Percentiles rank a stretch among this genome's conserved stretches.
phyloP scores from a whole-genome alignment of 2,113 vertebrate genomes.

The Chauna torquata region DNA sequence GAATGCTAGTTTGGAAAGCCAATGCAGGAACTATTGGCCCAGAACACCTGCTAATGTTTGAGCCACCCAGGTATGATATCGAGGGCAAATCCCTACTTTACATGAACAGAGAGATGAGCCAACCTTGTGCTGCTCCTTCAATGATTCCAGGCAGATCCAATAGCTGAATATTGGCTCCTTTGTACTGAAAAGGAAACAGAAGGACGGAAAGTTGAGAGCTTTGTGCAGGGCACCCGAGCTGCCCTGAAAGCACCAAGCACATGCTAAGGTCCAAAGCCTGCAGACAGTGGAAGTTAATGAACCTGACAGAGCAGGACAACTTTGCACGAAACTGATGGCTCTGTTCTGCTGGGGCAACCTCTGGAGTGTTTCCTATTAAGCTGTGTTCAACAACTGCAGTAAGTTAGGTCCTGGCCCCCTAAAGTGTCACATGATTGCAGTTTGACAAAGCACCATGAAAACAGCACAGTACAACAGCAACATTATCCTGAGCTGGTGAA shows the following conservation, averaged over 20 bases:
- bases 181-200: conserved; percentile 82
- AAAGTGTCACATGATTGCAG: background rate
- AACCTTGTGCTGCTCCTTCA: conserved; percentile 97
- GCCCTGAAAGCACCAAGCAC: background rate
- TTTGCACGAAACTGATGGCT: background rate
- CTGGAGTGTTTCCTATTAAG: background rate
- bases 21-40: background rate
- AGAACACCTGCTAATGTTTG: background rate
- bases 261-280: background rate
- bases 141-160: conserved; percentile 98
- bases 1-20: background rate
- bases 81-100: background rate
- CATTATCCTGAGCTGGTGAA: accelerated
- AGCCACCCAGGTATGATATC: background rate
- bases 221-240: background rate
- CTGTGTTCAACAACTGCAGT: background rate
- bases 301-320: background rate
- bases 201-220: background rate
- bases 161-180: conserved; percentile 98
- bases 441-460: background rate
- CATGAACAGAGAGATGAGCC: background rate
- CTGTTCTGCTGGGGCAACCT: background rate
- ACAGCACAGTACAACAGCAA: background rate
- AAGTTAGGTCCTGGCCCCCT: background rate
- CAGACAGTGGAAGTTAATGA: background rate